phyloP scores from a whole-genome alignment of 2,113 vertebrate genomes.

The Stegastes partitus region DNA sequence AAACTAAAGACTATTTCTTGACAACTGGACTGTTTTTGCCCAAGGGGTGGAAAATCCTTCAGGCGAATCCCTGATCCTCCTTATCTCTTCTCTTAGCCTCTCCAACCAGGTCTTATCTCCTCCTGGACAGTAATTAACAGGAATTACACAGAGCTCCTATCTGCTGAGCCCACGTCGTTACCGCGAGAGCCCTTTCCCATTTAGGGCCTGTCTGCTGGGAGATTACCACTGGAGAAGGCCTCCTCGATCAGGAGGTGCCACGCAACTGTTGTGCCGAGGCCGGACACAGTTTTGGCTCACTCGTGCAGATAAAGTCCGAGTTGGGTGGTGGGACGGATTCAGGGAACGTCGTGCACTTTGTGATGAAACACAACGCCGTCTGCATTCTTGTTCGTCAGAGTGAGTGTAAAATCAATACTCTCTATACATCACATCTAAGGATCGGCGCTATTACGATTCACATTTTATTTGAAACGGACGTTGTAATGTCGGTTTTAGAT shows the following conservation, averaged over 20 bases:
- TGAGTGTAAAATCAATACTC: no score
- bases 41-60: constrained; percentile 56
- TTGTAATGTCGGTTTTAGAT: background rate
- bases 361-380: background rate
- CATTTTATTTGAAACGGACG: no score
- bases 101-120: constrained; percentile 77
- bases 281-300: constrained; percentile 14
- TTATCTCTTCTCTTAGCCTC: constrained; percentile 77
- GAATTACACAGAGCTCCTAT: constrained; percentile 79
- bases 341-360: constrained; percentile 6
- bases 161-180: constrained; percentile 65
- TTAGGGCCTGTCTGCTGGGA: constrained; percentile 71
- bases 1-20: constrained; percentile 54
- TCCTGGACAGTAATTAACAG: constrained; percentile 82
- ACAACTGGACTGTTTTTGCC: constrained; percentile 62
- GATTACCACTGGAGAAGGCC: constrained; percentile 63
- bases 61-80: constrained; percentile 72
- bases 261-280: constrained; percentile 41
- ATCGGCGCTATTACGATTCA: background rate
- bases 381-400: background rate
- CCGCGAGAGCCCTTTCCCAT: constrained; percentile 68
- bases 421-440: background rate
- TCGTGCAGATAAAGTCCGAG: constrained; percentile 33
- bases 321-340: background rate
- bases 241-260: constrained; percentile 53